A percentile compares a stretch with the other conserved stretches of the same genome.
Conservation (phyloP, 2,113 vertebrate species). For the Seriola dumerili region DNA sequence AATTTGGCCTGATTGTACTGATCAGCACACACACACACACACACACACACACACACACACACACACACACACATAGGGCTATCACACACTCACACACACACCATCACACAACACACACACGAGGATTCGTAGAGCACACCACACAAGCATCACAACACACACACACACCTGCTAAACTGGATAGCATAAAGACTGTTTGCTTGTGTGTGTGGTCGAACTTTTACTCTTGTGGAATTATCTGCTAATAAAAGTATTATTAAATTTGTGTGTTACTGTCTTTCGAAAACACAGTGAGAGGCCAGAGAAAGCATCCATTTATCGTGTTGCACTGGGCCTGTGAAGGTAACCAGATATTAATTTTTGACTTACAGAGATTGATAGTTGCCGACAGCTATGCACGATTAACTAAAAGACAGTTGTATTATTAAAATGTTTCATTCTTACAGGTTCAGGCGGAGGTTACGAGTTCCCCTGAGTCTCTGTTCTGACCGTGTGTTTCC, state of each 20-base stretch:
- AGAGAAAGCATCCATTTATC: conserved; percentile 6
- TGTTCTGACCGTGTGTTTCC: neutral
- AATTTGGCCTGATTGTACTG: conserved; percentile 4
- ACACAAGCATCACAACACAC: no score
- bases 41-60: no score
- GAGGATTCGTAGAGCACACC: no score
- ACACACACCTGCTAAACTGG: conserved; percentile 12
- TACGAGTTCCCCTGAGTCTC: neutral
- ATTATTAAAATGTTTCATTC: conserved; percentile 4
- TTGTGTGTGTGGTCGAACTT: neutral
- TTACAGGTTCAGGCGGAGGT: conserved; percentile 33
- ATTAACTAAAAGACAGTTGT: conserved; percentile 6
- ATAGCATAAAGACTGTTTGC: neutral
- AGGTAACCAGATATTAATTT: conserved; percentile 26
- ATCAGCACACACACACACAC: conserved; percentile 2
- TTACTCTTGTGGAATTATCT: conserved; percentile 3
- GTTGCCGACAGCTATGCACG: conserved; percentile 4
- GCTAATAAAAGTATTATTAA: neutral
- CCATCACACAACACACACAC: no score
- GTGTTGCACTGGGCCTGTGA: conserved; percentile 3
- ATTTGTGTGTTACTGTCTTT: conserved; percentile 8
- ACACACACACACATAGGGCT: no score
- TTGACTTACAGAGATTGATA: conserved; percentile 35
- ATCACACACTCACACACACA: no score
- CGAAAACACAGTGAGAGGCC: neutral